Evolutionary conservation across 2,113 vertebrate species (phyloP).

Genomic region (Sardina pilchardus): DNA sequence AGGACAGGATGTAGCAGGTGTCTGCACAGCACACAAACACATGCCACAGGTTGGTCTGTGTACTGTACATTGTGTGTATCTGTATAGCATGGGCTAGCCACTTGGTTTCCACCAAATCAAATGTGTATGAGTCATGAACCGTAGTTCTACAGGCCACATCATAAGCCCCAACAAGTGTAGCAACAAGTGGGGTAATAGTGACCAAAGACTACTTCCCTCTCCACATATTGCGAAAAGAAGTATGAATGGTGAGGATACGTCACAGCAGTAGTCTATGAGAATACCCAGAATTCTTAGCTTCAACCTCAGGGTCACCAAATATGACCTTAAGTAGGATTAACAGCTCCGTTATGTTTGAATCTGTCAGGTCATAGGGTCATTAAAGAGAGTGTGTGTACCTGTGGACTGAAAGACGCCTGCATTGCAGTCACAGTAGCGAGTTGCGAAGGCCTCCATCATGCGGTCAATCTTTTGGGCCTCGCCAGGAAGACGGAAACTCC

Average conservation of each 20-base stretch:
- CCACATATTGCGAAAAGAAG: background rate
- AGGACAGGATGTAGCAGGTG: constrained; percentile 94
- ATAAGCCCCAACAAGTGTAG: background rate
- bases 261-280: background rate
- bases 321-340: background rate
- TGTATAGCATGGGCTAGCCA: too few relatives aligned
- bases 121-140: background rate
- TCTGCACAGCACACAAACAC: constrained; percentile 70
- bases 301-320: background rate
- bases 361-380: background rate
- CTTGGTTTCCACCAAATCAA: background rate
- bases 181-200: background rate
- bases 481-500: constrained; percentile 93
- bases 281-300: background rate
- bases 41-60: background rate
- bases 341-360: background rate
- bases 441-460: constrained; percentile 96
- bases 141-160: background rate
- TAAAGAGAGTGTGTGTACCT: constrained; percentile 66
- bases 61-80: background rate
- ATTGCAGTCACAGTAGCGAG: constrained; percentile 89
- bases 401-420: constrained; percentile 86
- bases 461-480: constrained; percentile 97
- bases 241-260: background rate
- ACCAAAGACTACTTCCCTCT: background rate